Conservation (phyloP, 2,113 vertebrate genomes). For the Columba livia region DNA sequence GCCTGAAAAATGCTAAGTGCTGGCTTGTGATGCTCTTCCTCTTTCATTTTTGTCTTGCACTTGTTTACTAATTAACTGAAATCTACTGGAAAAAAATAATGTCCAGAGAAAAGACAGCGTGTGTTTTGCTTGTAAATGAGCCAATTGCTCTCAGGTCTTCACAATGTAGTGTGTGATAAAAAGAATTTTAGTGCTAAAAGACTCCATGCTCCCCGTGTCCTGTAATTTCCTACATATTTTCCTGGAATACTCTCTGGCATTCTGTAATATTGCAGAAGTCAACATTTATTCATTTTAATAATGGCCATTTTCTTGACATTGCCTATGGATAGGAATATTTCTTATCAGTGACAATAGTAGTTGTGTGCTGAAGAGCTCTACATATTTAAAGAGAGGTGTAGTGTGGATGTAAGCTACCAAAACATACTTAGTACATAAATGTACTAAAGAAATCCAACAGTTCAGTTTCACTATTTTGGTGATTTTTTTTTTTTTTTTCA, state of each 20-base stretch:
- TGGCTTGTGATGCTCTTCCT: neutral
- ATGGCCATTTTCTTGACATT: neutral
- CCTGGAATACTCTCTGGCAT: neutral
- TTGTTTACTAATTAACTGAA: neutral
- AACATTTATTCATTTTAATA: neutral
- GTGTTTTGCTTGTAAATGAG: neutral
- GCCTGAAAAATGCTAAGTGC: neutral
- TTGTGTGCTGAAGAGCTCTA: neutral
- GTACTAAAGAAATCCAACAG: neutral
- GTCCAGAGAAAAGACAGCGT: neutral
- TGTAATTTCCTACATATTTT: neutral
- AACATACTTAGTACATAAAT: neutral
- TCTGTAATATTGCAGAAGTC: neutral
- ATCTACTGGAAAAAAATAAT: neutral
- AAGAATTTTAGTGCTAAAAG: neutral
- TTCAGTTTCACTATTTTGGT: neutral
- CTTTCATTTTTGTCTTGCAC: neutral
- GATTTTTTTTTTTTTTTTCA: too few species aligned
- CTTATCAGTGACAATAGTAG: neutral
- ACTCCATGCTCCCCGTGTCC: neutral
- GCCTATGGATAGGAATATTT: neutral
- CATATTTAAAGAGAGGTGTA: neutral
- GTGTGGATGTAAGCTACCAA: neutral
- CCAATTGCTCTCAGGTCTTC: neutral
- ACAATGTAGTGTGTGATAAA: neutral